Evolutionary conservation across 2,888 invertebrate species (phyloP).

Genomic region (Sesia apiformis): DNA sequence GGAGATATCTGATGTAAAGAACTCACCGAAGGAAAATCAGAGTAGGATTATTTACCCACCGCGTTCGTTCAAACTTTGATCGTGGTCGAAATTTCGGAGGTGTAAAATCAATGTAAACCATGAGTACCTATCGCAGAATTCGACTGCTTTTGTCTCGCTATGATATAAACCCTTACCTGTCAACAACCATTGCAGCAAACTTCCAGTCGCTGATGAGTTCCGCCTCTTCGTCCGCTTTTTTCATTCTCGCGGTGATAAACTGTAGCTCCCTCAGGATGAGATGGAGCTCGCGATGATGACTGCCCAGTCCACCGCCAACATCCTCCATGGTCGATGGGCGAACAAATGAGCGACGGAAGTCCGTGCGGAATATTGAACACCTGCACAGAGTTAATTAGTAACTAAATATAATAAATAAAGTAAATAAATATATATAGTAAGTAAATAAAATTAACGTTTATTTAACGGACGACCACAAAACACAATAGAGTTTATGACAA

Average conservation of each 20-base stretch:
- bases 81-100: too few relatives aligned
- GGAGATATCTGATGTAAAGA: too few relatives aligned
- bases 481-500: neutral
- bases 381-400: constrained; percentile 18
- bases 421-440: too few relatives aligned
- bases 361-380: constrained; percentile 69
- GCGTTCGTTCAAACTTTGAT: too few relatives aligned
- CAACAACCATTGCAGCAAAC: constrained; percentile 98
- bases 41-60: too few relatives aligned
- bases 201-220: constrained; percentile 98
- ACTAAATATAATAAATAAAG: too few relatives aligned
- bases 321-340: constrained; percentile 87
- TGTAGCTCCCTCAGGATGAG: constrained; percentile 94
- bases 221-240: constrained; percentile 94
- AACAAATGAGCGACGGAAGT: constrained; percentile 77
- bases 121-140: too few relatives aligned
- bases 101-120: too few relatives aligned
- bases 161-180: constrained; percentile 74
- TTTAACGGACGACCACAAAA: neutral
- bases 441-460: neutral
- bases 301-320: constrained; percentile 74
- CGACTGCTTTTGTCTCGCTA: too few relatives aligned
- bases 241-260: constrained; percentile 95
- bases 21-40: too few relatives aligned
- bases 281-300: constrained; percentile 89